Base-by-base conservation (phyloP, 2,113 vertebrate species). In the Mellivora capensis region DNA sequence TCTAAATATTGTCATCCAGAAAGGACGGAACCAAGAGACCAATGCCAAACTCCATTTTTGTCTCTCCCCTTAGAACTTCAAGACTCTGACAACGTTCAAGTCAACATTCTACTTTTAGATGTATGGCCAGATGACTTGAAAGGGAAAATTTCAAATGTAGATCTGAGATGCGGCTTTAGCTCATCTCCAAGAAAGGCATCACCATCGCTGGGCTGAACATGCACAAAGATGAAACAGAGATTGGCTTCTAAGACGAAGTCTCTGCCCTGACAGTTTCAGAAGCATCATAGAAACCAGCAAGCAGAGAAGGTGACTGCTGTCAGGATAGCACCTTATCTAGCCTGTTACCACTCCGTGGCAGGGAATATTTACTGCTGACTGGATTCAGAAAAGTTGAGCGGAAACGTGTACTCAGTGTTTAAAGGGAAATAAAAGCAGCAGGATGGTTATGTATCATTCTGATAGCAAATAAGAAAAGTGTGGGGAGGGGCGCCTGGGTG, bases 111-210 rank as follows among this genome's bases (percentile, higher is more conserved):
- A 88, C 96, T 97, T 96, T 94, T 88, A 97, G 93, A 95, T 69
- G 89, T 1, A 59, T 0, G 12, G 89, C 34, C 69, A 74, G 67
- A 80, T 34, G 85, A 94, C 93, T 61, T 95, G 93, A 96, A 97
- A 96, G 94, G 59, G 93, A 94, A 96, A 96, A 80, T 97, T 96
- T 95, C 79, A 84, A 98, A 91, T 84, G 96, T 13, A 96, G 79
- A 95, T 72, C 94, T 96, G 89, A 97, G 93, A 97, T 88, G 93
- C 0, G n/a, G 96, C 54, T 47, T 84, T 29, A 91, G 79, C 84
- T 96, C 97, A 90, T 95, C 71, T 86, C 91, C 69, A 90, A 89
- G 96, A 96, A 83, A 97, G 93, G 94, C 61, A 77, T 44, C 72
- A 23, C 76, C 88, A 20, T 8, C 2, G 64, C 79, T 61, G 52